Evolutionary conservation across 2,888 invertebrate genomes (phyloP).

Genomic region (Steinernema carpocapsae): DNA sequence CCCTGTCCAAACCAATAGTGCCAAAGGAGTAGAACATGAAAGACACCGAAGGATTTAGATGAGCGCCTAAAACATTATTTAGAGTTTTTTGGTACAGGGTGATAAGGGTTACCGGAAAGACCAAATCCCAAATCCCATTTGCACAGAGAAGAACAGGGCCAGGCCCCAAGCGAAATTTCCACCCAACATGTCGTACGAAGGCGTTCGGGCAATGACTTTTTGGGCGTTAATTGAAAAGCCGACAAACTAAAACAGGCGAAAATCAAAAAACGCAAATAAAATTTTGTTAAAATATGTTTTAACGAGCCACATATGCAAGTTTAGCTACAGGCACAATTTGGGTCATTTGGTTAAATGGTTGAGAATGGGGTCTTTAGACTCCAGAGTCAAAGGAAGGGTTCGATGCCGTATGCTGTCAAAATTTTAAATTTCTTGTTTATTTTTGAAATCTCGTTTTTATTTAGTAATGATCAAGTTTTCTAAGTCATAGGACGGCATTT

Average conservation of each 20-base stretch:
- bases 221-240: background rate
- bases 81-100: background rate
- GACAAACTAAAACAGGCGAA: background rate
- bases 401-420: too few relatives aligned
- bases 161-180: constrained; percentile 63
- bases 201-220: background rate
- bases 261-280: too few relatives aligned
- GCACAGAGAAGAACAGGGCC: constrained; percentile 58
- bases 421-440: too few relatives aligned
- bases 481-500: too few relatives aligned
- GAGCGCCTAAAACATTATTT: constrained; percentile 48
- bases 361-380: too few relatives aligned
- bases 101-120: constrained; percentile 47
- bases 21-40: constrained; percentile 61
- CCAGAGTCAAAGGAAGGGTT: too few relatives aligned
- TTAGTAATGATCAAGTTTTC: too few relatives aligned
- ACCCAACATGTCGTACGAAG: constrained; percentile 56
- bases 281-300: too few relatives aligned
- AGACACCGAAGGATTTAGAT: constrained; percentile 66
- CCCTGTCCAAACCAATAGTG: constrained; percentile 60
- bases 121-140: constrained; percentile 56
- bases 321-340: too few relatives aligned
- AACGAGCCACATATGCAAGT: too few relatives aligned
- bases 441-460: too few relatives aligned
- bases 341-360: too few relatives aligned